Percentiles rank a stretch among this genome's conserved stretches.
phyloP scores from a whole-genome alignment of 2,888 invertebrate species.

The Cantharis flavilabris region DNA sequence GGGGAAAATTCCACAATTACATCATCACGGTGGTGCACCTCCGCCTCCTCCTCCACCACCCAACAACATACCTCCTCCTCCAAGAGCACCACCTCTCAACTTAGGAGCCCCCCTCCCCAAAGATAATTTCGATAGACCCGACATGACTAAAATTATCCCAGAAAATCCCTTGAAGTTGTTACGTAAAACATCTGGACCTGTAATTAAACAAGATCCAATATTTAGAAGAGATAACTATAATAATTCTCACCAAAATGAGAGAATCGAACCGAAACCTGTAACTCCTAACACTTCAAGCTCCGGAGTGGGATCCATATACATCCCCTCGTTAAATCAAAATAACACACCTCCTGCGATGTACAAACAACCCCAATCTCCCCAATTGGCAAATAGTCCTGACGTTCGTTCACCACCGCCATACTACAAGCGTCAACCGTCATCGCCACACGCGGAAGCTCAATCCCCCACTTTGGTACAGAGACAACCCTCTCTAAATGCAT shows the following conservation, averaged over 20 bases:
- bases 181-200: slow-evolving; percentile 66
- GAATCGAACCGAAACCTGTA: slow-evolving; percentile 22
- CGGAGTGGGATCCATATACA: slow-evolving; percentile 61
- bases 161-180: slow-evolving; percentile 73
- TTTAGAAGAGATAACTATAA: slow-evolving; percentile 48
- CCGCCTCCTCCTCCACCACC: slow-evolving; percentile 59
- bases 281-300: slow-evolving; percentile 42
- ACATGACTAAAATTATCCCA: slow-evolving; percentile 70
- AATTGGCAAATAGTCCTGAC: neutral
- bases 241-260: slow-evolving; percentile 9
- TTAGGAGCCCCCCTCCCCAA: slow-evolving; percentile 60
- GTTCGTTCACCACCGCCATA: slow-evolving; percentile 9
- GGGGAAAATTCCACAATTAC: slow-evolving; percentile 43
- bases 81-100: slow-evolving; percentile 61
- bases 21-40: slow-evolving; percentile 29
- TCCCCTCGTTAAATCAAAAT: slow-evolving; percentile 54
- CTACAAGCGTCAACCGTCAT: slow-evolving; percentile 19
- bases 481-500: slow-evolving; percentile 24
- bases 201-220: slow-evolving; percentile 43
- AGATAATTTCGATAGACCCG: slow-evolving; percentile 64
- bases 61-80: slow-evolving; percentile 52
- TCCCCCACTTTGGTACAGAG: neutral
- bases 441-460: slow-evolving; percentile 4
- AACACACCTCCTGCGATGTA: slow-evolving; percentile 2
- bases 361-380: slow-evolving; percentile 5